These are phyloP conservation scores for Gymnobelideus leadbeateri DNA, from an alignment of 2,113 vertebrate genomes.

Conservation along the genomic window DNA sequence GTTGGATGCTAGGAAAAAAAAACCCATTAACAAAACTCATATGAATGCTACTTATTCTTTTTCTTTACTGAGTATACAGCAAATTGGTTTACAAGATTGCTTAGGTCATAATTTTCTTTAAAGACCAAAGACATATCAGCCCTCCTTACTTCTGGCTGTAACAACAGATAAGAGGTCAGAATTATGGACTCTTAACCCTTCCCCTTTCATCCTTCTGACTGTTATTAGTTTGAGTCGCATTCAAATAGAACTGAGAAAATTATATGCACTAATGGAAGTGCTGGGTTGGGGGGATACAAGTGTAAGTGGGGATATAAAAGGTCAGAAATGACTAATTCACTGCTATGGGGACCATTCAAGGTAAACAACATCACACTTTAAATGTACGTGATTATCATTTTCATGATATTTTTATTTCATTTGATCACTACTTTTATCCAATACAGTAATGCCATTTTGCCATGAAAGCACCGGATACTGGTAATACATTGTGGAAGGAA, in stretches of 20 bases:
- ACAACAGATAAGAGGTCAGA: slow-evolving; percentile 46
- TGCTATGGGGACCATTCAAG: slow-evolving; percentile 53
- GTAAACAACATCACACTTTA: slow-evolving; percentile 70
- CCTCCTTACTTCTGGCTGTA: background rate
- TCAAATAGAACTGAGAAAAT: slow-evolving; percentile 64
- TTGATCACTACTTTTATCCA: slow-evolving; percentile 50
- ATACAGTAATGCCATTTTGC: slow-evolving; percentile 31
- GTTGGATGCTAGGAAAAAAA: slow-evolving; percentile 25
- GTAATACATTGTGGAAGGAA: slow-evolving; percentile 12
- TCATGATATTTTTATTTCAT: slow-evolving; percentile 59
- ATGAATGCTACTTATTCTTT: slow-evolving; percentile 10
- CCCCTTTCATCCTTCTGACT: slow-evolving; percentile 22
- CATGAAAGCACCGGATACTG: slow-evolving; percentile 11
- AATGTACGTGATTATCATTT: slow-evolving; percentile 65
- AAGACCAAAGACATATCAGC: slow-evolving; percentile 37
- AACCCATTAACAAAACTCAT: background rate
- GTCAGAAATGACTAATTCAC: slow-evolving; percentile 69
- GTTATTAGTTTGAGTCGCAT: slow-evolving; percentile 32
- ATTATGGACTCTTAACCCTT: slow-evolving; percentile 22
- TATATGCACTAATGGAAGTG: slow-evolving; percentile 52
- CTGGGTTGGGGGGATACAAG: slow-evolving; percentile 6
- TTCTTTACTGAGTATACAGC: slow-evolving; percentile 27
- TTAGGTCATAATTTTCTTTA: slow-evolving; percentile 19
- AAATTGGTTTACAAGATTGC: slow-evolving; percentile 37
- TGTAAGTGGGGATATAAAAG: slow-evolving; percentile 59